Conservation (phyloP, 2,113 vertebrate genomes). For the Eurypyga helias region DNA sequence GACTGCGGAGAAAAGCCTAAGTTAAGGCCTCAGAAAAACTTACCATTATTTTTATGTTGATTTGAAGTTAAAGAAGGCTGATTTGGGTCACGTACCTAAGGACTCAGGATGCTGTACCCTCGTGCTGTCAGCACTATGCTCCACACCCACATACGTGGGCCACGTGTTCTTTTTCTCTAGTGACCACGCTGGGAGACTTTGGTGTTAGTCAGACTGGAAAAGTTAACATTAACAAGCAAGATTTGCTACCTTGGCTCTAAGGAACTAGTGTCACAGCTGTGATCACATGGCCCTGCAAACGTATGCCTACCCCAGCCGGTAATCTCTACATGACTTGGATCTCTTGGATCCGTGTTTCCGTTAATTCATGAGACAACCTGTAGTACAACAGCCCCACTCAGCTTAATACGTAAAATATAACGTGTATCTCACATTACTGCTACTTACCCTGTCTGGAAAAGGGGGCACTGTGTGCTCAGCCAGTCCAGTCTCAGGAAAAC, state of each 20-base stretch:
- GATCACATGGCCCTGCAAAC: background rate
- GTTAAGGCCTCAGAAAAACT: background rate
- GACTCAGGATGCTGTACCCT: rapidly evolving
- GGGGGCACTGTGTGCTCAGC: background rate
- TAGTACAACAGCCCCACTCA: background rate
- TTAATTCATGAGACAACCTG: background rate
- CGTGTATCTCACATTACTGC: conserved; percentile 27
- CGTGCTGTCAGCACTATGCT: too few relatives aligned
- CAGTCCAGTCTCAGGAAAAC: conserved; percentile 19
- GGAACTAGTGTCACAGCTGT: background rate
- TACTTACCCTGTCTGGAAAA: conserved; percentile 33
- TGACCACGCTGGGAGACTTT: background rate
- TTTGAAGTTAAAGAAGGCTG: background rate
- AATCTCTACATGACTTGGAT: background rate
- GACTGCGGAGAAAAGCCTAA: rapidly evolving
- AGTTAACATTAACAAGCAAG: background rate
- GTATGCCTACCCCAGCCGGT: rapidly evolving
- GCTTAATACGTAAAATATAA: too few relatives aligned
- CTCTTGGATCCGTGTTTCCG: rapidly evolving
- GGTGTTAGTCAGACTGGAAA: background rate
- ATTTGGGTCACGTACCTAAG: background rate
- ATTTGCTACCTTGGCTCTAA: background rate
- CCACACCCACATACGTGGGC: background rate
- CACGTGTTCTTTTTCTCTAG: rapidly evolving
- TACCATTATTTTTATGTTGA: background rate